These are phyloP conservation scores for Seriola aureovittata DNA, from an alignment of 2,113 vertebrate species.

Conservation along the genomic window DNA sequence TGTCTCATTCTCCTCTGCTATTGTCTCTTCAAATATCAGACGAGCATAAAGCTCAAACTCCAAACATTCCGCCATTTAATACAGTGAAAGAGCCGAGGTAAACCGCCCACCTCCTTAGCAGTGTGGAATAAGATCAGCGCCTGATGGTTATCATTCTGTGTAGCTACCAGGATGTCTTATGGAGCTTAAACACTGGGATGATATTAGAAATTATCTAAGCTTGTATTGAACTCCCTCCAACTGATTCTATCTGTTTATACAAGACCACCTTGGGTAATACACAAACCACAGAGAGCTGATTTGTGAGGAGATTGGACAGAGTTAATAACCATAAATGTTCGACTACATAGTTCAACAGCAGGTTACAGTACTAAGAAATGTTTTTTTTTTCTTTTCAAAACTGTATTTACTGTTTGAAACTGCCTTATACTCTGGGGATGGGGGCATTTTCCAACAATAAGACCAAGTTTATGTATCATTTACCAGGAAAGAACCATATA, in stretches of 20 bases:
- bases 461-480: constrained; percentile 13
- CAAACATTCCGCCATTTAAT: background rate
- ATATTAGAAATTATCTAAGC: constrained; percentile 16
- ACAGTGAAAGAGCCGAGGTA: background rate
- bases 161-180: background rate
- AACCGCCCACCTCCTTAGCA: background rate
- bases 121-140: background rate
- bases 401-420: constrained; percentile 18
- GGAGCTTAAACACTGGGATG: constrained; percentile 7
- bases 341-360: constrained; percentile 27
- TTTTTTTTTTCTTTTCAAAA: background rate
- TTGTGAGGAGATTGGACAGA: constrained; percentile 3
- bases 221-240: constrained; percentile 21
- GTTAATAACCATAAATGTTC: constrained; percentile 25
- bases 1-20: constrained; percentile 9
- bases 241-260: constrained; percentile 15
- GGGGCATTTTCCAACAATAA: constrained; percentile 18
- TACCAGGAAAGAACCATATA: background rate
- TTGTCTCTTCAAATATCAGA: constrained; percentile 26
- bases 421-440: background rate
- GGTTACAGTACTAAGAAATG: background rate
- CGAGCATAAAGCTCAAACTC: constrained; percentile 2
- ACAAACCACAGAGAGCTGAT: constrained; percentile 2
- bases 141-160: constrained; percentile 2
- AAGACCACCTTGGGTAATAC: background rate